Conservation (phyloP, 2,113 vertebrate genomes). For the Heptranchias perlo region DNA sequence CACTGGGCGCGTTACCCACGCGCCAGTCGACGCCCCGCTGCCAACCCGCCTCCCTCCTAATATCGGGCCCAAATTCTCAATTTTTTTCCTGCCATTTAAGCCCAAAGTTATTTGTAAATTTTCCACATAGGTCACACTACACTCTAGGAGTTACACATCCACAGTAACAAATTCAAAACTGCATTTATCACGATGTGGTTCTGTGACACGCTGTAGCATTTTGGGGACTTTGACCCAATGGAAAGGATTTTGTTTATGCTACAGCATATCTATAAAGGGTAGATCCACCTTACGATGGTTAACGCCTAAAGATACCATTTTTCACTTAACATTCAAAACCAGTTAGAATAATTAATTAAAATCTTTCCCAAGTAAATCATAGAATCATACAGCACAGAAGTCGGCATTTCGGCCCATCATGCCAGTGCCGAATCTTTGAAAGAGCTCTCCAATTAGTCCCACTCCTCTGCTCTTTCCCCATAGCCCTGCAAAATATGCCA, state of each 20-base stretch:
- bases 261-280: background rate
- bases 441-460: background rate
- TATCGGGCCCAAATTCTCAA: too few relatives aligned
- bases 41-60: too few relatives aligned
- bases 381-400: background rate
- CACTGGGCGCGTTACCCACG: too few relatives aligned
- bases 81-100: background rate
- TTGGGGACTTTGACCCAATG: background rate
- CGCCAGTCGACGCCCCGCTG: too few relatives aligned
- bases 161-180: background rate
- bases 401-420: background rate
- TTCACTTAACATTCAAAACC: background rate
- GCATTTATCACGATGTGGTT: background rate
- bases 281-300: background rate
- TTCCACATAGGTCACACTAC: background rate
- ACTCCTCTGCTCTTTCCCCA: background rate
- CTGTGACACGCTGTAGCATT: background rate
- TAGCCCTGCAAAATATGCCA: background rate
- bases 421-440: background rate
- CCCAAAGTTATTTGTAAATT: background rate
- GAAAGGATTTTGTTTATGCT: background rate
- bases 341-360: background rate
- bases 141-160: background rate
- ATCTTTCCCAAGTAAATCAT: background rate
- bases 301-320: background rate